Evolutionary conservation across 2,113 vertebrate species (phyloP).

Genomic region (Clarias gariepinus): DNA sequence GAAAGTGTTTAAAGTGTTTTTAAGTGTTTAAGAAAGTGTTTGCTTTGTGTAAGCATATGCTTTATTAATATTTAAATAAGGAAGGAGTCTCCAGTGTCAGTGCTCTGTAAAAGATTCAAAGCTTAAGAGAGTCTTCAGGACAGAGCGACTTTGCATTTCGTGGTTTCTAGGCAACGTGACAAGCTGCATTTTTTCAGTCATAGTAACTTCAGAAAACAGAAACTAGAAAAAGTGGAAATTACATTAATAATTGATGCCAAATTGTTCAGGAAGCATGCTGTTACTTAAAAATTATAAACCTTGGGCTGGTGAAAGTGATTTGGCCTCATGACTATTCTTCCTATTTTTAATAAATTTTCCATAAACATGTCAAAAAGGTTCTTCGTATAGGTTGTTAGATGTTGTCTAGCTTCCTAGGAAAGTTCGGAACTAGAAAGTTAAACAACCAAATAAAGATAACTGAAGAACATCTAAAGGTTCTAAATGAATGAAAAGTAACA

Average conservation of each 20-base stretch:
- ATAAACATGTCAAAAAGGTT: background rate
- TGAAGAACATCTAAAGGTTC: background rate
- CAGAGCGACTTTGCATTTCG: background rate
- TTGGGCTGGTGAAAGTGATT: background rate
- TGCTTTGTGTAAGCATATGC: background rate
- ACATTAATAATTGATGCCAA: background rate
- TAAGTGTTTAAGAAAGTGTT: no score
- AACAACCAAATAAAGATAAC: background rate
- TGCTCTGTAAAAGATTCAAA: background rate
- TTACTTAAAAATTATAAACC: background rate
- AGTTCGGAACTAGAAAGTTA: background rate
- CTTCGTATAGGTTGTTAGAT: background rate
- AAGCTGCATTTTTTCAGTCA: background rate
- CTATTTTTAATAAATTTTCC: background rate
- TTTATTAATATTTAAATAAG: background rate
- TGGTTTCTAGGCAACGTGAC: background rate
- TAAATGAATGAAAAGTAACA: background rate
- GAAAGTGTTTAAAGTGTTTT: no score
- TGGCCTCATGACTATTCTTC: background rate
- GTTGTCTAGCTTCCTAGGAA: background rate
- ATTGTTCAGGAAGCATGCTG: background rate
- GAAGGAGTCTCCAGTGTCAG: background rate
- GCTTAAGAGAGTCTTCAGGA: background rate
- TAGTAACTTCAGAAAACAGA: background rate
- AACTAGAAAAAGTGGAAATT: background rate